These are phyloP conservation scores for Lutjanus erythropterus DNA, from an alignment of 2,113 vertebrate species.

Conservation along the genomic window DNA sequence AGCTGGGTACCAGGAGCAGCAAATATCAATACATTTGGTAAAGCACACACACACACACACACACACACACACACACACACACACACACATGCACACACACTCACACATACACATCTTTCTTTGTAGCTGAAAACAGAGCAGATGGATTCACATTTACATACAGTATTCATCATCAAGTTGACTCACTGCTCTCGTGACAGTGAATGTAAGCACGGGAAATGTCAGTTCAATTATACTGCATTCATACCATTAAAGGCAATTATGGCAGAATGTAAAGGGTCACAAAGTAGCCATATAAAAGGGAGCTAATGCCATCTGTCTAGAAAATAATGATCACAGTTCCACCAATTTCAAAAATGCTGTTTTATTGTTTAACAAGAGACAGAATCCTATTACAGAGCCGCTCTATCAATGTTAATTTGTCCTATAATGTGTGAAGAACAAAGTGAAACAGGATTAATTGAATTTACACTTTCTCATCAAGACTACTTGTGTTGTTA, in stretches of 20 bases:
- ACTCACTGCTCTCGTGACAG: slow-evolving; percentile 50
- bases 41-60: too few relatives aligned
- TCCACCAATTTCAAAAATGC: slow-evolving; percentile 37
- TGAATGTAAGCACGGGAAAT: slow-evolving; percentile 56
- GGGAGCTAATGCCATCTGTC: slow-evolving; percentile 39
- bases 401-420: slow-evolving; percentile 48
- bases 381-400: slow-evolving; percentile 54
- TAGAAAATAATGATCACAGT: slow-evolving; percentile 58
- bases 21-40: slow-evolving; percentile 69
- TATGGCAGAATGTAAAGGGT: slow-evolving; percentile 56
- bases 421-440: slow-evolving; percentile 34
- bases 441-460: slow-evolving; percentile 24
- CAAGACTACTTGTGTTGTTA: slow-evolving; percentile 12
- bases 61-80: slow-evolving; percentile 31
- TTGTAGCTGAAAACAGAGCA: slow-evolving; percentile 21
- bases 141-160: slow-evolving; percentile 57
- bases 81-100: slow-evolving; percentile 4
- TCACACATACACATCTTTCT: slow-evolving; percentile 1
- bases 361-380: slow-evolving; percentile 53
- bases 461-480: slow-evolving; percentile 39
- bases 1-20: slow-evolving; percentile 38
- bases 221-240: slow-evolving; percentile 64
- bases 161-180: slow-evolving; percentile 54
- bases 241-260: slow-evolving; percentile 65
- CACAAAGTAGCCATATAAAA: slow-evolving; percentile 34